phyloP scores from a whole-genome alignment of 2,113 vertebrate genomes.

The Okapia johnstoni region DNA sequence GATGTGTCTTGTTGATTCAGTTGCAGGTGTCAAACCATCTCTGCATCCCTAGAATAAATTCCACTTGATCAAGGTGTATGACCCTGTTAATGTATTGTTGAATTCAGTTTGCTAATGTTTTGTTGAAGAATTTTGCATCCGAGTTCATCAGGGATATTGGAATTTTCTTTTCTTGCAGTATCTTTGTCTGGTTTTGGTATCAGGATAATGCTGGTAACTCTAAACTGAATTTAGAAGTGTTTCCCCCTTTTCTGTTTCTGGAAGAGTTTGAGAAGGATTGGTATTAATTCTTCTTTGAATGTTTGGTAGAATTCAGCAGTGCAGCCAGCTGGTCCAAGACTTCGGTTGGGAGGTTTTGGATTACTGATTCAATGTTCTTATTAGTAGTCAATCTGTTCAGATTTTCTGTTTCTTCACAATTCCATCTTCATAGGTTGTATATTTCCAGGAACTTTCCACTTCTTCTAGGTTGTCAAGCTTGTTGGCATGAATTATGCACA shows the following conservation, averaged over 20 bases:
- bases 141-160: background rate
- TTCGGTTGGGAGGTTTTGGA: background rate
- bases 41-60: background rate
- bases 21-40: background rate
- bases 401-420: background rate
- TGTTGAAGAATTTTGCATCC: background rate
- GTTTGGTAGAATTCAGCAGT: background rate
- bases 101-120: background rate
- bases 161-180: background rate
- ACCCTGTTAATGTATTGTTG: background rate
- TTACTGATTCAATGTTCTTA: background rate
- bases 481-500: background rate
- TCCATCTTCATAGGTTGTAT: background rate
- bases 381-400: background rate
- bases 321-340: background rate
- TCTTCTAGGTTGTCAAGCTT: background rate
- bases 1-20: background rate
- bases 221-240: background rate
- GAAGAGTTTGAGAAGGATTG: background rate
- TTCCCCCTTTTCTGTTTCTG: background rate
- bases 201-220: background rate
- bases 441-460: background rate
- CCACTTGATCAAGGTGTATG: background rate
- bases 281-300: background rate
- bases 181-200: background rate